Evolutionary conservation across 2,797 vertebrate genomes (phyloP).

Genomic region (Brachyrhaphis roseni): DNA sequence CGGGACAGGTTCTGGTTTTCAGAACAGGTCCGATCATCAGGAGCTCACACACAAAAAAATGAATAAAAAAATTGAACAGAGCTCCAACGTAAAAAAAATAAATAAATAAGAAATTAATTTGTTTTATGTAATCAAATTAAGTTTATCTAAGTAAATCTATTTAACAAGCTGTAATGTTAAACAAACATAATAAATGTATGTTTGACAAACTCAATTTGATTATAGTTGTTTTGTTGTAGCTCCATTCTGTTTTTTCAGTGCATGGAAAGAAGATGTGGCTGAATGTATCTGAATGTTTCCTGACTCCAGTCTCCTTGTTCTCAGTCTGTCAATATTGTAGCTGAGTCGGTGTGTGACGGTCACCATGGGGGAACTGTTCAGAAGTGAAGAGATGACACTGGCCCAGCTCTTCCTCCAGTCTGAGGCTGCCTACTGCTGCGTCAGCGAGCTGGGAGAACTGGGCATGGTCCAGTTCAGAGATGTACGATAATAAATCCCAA

Average conservation of each 20-base stretch:
- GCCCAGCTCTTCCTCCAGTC: conserved; percentile 97
- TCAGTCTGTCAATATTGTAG: conserved; percentile 13
- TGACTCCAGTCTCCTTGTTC: neutral
- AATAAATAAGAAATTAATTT: no score
- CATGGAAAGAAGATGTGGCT: neutral
- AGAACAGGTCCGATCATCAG: neutral
- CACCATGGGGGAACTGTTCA: conserved; percentile 94
- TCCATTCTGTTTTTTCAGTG: no score
- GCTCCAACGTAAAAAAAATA: no score
- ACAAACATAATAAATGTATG: no score
- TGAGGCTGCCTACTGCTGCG: conserved; percentile 95
- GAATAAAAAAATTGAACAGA: no score
- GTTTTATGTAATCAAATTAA: no score
- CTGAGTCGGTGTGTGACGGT: conserved; percentile 4
- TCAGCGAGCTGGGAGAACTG: conserved; percentile 96
- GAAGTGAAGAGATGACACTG: conserved; percentile 96
- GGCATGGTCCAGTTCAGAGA: conserved; percentile 98
- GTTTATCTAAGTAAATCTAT: no score
- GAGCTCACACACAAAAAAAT: neutral
- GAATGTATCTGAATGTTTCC: neutral
- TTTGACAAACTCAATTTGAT: no score
- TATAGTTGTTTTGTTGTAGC: no score
- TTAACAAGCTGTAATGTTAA: no score
- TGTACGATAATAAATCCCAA: conserved; percentile 79
- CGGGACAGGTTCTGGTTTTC: neutral